Evolutionary conservation across 2,113 vertebrate genomes (phyloP).

Genomic region (Chitala chitala): DNA sequence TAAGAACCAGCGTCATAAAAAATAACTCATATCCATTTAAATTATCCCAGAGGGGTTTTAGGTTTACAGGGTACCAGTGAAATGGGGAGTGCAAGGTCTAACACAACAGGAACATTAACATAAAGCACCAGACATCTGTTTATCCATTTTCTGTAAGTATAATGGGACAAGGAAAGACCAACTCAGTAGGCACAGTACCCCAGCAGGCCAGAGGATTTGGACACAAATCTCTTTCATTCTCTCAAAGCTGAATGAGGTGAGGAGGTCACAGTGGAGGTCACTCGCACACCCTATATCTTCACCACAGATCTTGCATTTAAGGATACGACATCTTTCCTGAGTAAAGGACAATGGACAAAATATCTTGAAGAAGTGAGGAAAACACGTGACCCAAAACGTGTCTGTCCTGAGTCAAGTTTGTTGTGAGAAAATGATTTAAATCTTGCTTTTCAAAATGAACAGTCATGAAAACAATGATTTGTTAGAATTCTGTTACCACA

Average conservation of each 20-base stretch:
- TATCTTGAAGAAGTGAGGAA: background rate
- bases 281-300: background rate
- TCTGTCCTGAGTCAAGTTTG: too few species aligned
- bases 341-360: background rate
- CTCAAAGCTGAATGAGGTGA: too few species aligned
- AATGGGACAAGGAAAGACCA: background rate
- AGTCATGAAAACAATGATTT: too few species aligned
- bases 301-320: background rate
- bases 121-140: conserved; percentile 51
- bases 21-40: background rate
- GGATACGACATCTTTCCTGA: background rate
- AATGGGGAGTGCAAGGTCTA: conserved; percentile 33
- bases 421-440: background rate
- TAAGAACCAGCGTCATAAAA: too few species aligned
- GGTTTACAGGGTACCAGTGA: background rate
- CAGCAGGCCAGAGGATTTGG: background rate
- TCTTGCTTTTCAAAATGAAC: background rate
- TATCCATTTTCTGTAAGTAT: background rate
- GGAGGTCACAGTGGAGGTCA: background rate
- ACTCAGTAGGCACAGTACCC: background rate
- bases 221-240: background rate
- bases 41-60: background rate
- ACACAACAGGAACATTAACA: conserved; percentile 55
- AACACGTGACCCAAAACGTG: background rate
- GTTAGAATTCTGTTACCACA: too few species aligned